Conservation (phyloP, 1,140 invertebrate genomes). For the Adelges cooleyi region DNA sequence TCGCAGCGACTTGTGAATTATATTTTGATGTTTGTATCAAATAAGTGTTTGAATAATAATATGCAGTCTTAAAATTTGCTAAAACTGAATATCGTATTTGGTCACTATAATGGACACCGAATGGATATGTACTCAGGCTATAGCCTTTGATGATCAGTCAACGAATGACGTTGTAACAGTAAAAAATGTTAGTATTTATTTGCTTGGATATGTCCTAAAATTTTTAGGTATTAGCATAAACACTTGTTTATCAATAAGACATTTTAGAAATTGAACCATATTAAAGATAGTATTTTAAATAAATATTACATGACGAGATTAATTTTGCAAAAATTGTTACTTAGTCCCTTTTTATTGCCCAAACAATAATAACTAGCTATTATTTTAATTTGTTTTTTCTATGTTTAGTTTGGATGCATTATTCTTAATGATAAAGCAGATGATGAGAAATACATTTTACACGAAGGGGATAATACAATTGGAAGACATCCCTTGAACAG, state of each 20-base stretch:
- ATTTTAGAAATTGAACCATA: not conserved
- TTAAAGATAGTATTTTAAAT: not conserved
- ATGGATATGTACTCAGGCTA: constrained; percentile 13
- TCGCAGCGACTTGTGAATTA: no score
- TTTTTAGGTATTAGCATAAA: not conserved
- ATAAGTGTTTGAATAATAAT: no score
- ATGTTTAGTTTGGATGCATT: constrained; percentile 10
- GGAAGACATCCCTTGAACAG: constrained; percentile 12
- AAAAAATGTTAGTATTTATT: not conserved
- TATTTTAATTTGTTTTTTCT: not conserved
- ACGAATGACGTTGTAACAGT: not conserved
- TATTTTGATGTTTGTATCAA: no score
- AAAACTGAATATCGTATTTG: no score
- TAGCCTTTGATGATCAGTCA: not conserved
- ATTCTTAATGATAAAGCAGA: not conserved
- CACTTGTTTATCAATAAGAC: not conserved
- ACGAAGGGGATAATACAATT: constrained; percentile 16
- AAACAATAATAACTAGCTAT: no score
- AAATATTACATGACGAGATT: not conserved
- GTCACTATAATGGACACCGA: not conserved
- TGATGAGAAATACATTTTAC: not conserved
- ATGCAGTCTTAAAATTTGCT: no score
- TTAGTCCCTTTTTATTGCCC: no score
- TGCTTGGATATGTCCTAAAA: not conserved
- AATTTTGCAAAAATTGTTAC: not conserved